Evolutionary conservation across 37 sponge, comb jelly and placozoan genomes (phyloP), one percentile per base, ranked within the genome.

Genomic region (Beroe forskalii): DNA sequence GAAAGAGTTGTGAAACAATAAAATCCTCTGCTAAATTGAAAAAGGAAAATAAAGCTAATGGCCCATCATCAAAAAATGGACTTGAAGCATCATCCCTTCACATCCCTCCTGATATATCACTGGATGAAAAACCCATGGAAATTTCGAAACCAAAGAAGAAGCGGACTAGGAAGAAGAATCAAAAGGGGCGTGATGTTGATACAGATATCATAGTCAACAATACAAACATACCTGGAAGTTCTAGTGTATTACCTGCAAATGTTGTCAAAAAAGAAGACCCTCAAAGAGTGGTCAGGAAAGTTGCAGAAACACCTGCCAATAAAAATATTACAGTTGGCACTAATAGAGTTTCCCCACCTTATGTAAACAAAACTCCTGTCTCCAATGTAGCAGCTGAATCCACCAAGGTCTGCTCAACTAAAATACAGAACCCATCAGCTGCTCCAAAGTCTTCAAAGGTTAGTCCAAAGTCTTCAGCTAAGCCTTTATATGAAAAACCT

Each of bases 211-310:
- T 72, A 17, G 75, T 37, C 39, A 72, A 72, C 75, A 72, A 72
- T 20, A 72, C 36, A 8, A 72, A 72, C 39, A 72, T 72, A 36
- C 75, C 75, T 37, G 75, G 75, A 37, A 72, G 75, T 37, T 72
- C 75, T 22, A 72, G 75, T 39, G 35, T 72, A 4, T 30, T 72
- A 19, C 40, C 75, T 17, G 30, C 6, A 36, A 12, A 36, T 38
- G 37, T 20, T 32, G 30, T 39, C 12, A 72, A 72, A 20, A 72
- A 72, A 30, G 75, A 72, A 36, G 75, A 72, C 19, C 39, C 75
- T 17, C 75, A 30, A 32, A 72, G 40, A 20, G 35, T 37, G 30
- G 75, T 37, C 22, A 27, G 75, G 39, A 72, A 72, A 20, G 35
- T 39, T 1, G 75, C 75, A 17, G 75, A 72, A 20, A 37, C 75